A percentile compares a stretch with the other conserved stretches of the same genome.
These are phyloP conservation scores for Dromiciops gliroides DNA, from an alignment of 2,113 vertebrate species.

Conservation along the genomic window DNA sequence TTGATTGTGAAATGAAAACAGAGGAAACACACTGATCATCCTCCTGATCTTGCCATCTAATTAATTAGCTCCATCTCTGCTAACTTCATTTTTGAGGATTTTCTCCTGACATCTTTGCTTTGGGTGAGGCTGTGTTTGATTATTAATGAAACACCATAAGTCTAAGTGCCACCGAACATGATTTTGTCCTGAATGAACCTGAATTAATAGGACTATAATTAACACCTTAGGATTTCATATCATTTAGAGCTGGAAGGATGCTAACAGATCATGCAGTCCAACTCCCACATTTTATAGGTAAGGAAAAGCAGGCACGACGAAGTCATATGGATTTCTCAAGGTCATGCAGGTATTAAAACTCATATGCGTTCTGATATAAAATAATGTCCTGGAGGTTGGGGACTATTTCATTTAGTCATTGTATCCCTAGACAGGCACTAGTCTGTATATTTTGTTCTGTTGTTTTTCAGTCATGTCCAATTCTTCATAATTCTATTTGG, in stretches of 20 bases:
- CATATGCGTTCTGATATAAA: background rate
- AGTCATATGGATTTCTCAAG: background rate
- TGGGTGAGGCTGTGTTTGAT: background rate
- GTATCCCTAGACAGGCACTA: background rate
- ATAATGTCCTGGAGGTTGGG: background rate
- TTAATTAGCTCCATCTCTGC: background rate
- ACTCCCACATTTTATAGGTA: background rate
- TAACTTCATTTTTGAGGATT: background rate
- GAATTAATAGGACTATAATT: background rate
- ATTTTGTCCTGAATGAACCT: background rate
- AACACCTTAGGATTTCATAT: conserved; percentile 9
- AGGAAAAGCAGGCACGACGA: background rate
- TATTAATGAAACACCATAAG: conserved; percentile 18
- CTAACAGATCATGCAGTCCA: background rate
- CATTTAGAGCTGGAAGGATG: background rate
- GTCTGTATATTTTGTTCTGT: background rate
- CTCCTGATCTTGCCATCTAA: conserved; percentile 33
- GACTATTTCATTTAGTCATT: background rate
- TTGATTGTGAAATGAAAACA: conserved; percentile 74
- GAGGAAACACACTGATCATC: conserved; percentile 21
- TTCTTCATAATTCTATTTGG: background rate
- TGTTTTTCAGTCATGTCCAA: background rate
- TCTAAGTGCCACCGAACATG: conserved; percentile 46
- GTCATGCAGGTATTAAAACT: background rate
- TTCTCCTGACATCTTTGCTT: background rate